Percentiles rank a stretch among this genome's conserved stretches.
Conservation (phyloP, 1,140 invertebrate species). For the Sinonovacula constricta region DNA sequence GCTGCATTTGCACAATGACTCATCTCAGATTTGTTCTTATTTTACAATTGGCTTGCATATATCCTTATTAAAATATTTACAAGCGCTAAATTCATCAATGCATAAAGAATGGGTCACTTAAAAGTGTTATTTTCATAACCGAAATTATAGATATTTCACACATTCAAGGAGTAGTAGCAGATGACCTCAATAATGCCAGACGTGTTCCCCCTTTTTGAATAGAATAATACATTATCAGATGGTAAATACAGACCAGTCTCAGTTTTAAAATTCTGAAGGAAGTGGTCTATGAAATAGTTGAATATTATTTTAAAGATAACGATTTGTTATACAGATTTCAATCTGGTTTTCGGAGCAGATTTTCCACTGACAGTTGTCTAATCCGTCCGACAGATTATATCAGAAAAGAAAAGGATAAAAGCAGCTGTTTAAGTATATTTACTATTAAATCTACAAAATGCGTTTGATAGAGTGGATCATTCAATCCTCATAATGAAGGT, state of each 20-base stretch:
- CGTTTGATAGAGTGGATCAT: conserved; percentile 54
- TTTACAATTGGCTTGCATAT: too few species aligned
- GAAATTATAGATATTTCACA: too few species aligned
- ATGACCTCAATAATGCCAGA: too few species aligned
- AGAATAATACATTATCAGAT: too few species aligned
- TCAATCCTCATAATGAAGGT: conserved; percentile 35
- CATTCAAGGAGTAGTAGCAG: too few species aligned
- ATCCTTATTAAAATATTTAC: too few species aligned
- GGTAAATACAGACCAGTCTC: conserved; percentile 33
- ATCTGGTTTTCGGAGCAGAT: conserved; percentile 21
- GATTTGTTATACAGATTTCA: conserved; percentile 34
- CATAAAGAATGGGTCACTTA: too few species aligned
- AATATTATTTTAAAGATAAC: conserved; percentile 3
- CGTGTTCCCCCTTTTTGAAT: too few species aligned
- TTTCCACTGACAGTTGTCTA: conserved; percentile 39
- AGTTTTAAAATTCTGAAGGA: conserved; percentile 38
- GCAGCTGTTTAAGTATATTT: conserved; percentile 31
- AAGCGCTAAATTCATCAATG: too few species aligned
- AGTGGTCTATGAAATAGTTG: conserved; percentile 23
- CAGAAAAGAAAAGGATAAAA: conserved; percentile 22
- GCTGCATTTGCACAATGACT: too few species aligned
- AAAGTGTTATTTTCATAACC: too few species aligned
- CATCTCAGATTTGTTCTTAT: too few species aligned
- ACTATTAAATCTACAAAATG: conserved; percentile 48
- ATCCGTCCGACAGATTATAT: conserved; percentile 41